Base-by-base conservation (phyloP, 2,888 invertebrate genomes). In the Lasioglossum lativentre region DNA sequence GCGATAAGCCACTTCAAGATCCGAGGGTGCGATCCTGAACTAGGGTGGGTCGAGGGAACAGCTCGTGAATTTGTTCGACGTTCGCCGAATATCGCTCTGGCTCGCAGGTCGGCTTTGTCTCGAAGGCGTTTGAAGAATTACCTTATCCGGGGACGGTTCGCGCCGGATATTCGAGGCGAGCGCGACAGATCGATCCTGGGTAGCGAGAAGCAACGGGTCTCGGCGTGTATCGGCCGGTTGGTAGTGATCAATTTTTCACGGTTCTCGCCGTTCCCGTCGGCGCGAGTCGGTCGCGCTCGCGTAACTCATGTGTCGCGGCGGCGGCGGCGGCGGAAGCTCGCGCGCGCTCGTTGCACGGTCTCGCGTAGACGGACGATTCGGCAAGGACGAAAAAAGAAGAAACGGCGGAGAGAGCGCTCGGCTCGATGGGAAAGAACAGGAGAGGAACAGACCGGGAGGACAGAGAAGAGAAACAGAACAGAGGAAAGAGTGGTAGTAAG, bases 201-300 rank as follows among this genome's bases (percentile, higher is more conserved):
- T 8, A 56, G 56, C 38, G 56, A n/a, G n/a, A 34, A 34, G 16
- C 38, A 16, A 47, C 68, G 47, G 27, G 10, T 23, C 10, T 23
- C 23, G 68, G 23, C 34, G 68, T 8, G 79, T 74, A 47, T 47
- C 75, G 75, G 34, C 38, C 52, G 56, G 23, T 71, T 19, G 27
- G 14, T 12, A 59, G 80, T 78, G 83, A 88, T 87, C 80, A 82
- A 86, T 89, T 87, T 90, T 89, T 89, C 83, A 81, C 19, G 52
- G 83, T 83, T 76, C 66, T 45, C 71, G 83, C 19, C 68, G 70
- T 27, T 19, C 63, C 30, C 63, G 63, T 63, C 63, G 63, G 63
- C 63, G 63, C 38, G 56, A 40, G 56, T 56, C 38, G 38, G 27
- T 19, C 47, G 16, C 72, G 78, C 16, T 68, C 83, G 66, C 84